Percentiles rank a stretch among this genome's conserved stretches.
Evolutionary conservation across 2,797 vertebrate genomes (phyloP).

Genomic region (Syndactyla subalaris): DNA sequence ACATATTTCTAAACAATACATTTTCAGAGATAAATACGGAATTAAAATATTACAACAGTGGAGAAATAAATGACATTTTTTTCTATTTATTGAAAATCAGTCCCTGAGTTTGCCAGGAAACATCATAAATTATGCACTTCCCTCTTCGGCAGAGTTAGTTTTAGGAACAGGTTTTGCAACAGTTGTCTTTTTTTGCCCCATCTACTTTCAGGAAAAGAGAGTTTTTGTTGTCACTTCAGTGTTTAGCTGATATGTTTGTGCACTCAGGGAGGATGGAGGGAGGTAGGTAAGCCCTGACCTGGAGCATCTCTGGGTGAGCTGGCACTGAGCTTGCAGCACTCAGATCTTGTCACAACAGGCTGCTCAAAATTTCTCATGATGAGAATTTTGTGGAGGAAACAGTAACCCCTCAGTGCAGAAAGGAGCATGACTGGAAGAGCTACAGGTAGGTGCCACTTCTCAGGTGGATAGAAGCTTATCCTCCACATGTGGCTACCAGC

Average conservation of each 20-base stretch:
- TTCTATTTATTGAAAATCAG: background rate
- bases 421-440: background rate
- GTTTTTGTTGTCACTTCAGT: background rate
- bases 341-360: background rate
- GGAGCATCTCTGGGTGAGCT: fast-evolving
- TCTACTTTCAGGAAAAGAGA: background rate
- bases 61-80: background rate
- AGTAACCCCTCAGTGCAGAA: background rate
- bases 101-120: background rate
- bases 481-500: background rate
- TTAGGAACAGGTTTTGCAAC: background rate
- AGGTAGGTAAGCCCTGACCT: background rate
- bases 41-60: background rate
- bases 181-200: background rate
- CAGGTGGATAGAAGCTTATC: background rate
- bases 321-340: fast-evolving
- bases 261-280: background rate
- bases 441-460: background rate
- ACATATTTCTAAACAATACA: background rate
- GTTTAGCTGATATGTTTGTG: background rate
- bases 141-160: background rate
- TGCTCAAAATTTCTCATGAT: background rate
- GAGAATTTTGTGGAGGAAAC: background rate
- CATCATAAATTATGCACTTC: background rate
- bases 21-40: background rate